Percentiles rank a stretch among this genome's conserved stretches.
Conservation (phyloP, 2,888 invertebrate species). For the Trachelus stipa region DNA sequence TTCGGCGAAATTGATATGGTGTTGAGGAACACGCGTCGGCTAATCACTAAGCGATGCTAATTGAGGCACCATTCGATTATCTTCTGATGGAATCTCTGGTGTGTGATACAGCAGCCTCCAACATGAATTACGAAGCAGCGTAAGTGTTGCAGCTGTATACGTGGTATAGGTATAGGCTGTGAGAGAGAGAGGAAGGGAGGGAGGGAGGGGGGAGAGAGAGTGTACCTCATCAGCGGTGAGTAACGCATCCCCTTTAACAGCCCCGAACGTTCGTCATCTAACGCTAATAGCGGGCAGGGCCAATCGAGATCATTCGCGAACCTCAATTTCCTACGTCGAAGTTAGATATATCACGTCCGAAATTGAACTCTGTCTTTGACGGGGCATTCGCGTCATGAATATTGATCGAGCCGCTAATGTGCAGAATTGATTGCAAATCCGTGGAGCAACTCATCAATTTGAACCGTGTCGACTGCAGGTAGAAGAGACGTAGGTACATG, state of each 20-base stretch:
- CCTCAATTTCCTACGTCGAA: conserved; percentile 50
- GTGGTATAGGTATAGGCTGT: background rate
- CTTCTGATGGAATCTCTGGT: conserved; percentile 54
- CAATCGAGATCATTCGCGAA: conserved; percentile 19
- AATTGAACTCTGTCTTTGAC: conserved; percentile 62
- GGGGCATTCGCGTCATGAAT: conserved; percentile 50
- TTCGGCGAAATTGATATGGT: conserved; percentile 26
- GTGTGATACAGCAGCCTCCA: conserved; percentile 27
- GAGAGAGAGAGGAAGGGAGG: background rate
- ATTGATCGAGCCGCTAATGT: conserved; percentile 53
- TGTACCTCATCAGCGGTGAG: background rate
- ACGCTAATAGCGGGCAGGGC: conserved; percentile 12
- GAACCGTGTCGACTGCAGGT: conserved; percentile 32
- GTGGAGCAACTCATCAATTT: conserved; percentile 45
- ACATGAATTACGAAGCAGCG: conserved; percentile 12
- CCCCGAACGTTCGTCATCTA: conserved; percentile 10
- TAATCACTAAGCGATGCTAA: conserved; percentile 59
- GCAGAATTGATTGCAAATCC: conserved; percentile 52
- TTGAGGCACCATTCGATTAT: conserved; percentile 61
- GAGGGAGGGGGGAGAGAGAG: background rate
- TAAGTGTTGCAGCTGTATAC: conserved; percentile 31
- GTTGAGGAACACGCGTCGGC: conserved; percentile 31
- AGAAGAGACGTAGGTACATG: background rate
- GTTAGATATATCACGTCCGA: conserved; percentile 41
- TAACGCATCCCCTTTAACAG: background rate